A percentile compares a stretch with the other conserved stretches of the same genome.
phyloP scores from a whole-genome alignment of 2,888 invertebrate genomes.

The Acrobeloides nanus region DNA sequence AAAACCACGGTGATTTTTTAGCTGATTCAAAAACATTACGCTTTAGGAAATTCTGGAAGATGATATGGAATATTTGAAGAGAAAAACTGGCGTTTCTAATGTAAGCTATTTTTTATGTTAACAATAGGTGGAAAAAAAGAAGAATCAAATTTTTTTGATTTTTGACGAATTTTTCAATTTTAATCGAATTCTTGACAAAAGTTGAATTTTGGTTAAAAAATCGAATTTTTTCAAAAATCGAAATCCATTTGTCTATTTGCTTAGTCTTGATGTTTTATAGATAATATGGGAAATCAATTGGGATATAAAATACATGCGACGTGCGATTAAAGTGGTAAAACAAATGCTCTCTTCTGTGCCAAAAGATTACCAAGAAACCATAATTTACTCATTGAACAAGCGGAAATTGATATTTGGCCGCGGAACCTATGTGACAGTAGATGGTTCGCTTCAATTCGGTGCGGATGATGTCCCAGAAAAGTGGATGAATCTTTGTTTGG shows the following conservation, averaged over 20 bases:
- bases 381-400: constrained; percentile 26
- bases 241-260: constrained; percentile 2
- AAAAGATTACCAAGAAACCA: constrained; percentile 18
- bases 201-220: constrained; percentile 7
- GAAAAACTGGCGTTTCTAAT: constrained; percentile 36
- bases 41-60: constrained; percentile 36
- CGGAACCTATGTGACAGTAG: constrained; percentile 46
- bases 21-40: too few species aligned
- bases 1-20: too few species aligned
- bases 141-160: not conserved
- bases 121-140: not conserved
- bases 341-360: constrained; percentile 33
- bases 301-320: constrained; percentile 47
- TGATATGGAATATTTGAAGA: constrained; percentile 40
- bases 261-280: constrained; percentile 18
- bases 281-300: constrained; percentile 48
- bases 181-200: constrained; percentile 1
- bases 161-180: not conserved
- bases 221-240: not conserved
- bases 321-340: constrained; percentile 39
- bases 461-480: constrained; percentile 50
- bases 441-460: constrained; percentile 49
- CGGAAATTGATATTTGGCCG: constrained; percentile 48
- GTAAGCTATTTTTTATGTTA: constrained; percentile 16
- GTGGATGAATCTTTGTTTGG: constrained; percentile 39